Conservation (phyloP, 1,140 invertebrate species). For the Babylonia areolata region DNA sequence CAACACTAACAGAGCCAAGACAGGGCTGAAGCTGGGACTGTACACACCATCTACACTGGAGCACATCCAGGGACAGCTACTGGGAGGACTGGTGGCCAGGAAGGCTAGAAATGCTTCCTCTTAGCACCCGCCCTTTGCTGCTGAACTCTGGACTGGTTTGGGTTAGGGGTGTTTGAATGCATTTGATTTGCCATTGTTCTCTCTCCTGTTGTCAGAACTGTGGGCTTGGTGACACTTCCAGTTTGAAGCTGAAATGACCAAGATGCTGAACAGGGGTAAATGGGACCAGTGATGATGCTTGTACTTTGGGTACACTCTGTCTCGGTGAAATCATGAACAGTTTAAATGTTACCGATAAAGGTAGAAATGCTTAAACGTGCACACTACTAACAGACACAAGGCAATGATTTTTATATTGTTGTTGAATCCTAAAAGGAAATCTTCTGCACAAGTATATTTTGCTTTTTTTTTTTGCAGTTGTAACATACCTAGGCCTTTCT, state of each 20-base stretch:
- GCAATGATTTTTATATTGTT: no score
- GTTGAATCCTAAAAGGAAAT: no score
- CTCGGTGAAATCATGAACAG: no score
- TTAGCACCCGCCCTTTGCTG: background rate
- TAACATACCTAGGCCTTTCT: no score
- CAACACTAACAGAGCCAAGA: conserved; percentile 60
- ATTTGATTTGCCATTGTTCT: background rate
- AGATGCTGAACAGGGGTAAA: background rate
- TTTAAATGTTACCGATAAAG: no score
- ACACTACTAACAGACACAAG: no score
- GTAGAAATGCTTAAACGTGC: no score
- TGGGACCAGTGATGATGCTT: no score
- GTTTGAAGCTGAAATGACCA: background rate
- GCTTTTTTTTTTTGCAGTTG: no score
- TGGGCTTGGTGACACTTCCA: background rate
- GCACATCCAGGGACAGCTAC: conserved; percentile 39
- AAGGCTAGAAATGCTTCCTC: conserved; percentile 48
- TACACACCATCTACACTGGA: conserved; percentile 60
- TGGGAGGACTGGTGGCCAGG: conserved; percentile 28
- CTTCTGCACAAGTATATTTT: no score
- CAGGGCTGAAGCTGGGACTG: conserved; percentile 68
- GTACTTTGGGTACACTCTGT: no score
- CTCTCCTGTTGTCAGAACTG: background rate
- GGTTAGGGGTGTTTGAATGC: background rate
- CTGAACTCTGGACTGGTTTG: background rate